Base-by-base conservation (phyloP, 2,113 vertebrate species). In the Megaceryle maxima region DNA sequence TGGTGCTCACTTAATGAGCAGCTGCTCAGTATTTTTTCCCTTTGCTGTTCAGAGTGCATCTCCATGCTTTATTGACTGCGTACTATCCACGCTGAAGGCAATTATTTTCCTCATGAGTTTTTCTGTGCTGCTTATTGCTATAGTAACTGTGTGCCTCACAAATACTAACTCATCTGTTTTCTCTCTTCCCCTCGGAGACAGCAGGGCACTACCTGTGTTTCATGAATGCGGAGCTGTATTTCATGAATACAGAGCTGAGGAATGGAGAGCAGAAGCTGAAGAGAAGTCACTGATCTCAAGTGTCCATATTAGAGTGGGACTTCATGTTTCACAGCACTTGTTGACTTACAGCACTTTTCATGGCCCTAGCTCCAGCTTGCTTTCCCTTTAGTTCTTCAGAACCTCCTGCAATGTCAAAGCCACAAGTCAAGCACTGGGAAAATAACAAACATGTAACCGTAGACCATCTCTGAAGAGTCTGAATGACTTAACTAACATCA, bases 101-200 rank as follows among this genome's bases (percentile, higher is more conserved):
- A 88, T 95, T 95, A 94, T 85, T 88, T 95, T 68, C 83, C 92
- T 95, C 64, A 7, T 67, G 90, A 93, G 82, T 86, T 90, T 86
- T 94, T 48, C 76, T 64, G 79, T 81, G 67, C 67, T 75, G 83
- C 88, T 86, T 70, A 96, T 95, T 25, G 22, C 93, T 96, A 95
- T 95, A 96, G 94, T 97, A 95, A 95, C 96, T 93, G 91, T n/a
- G 57, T 72, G 82, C 90, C 94, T 93, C 74, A 44, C 86, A 92
- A 87, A 80, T 60, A 88, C 79, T 28, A 90, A 59, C 87, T 90
- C 79, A 80, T 91, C 83, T 75, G n/a, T 78, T 94, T 85, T 63
- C 43, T 70, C 67, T 57, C 81, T 67, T 77, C 68, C n/a, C 66
- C 29, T 67, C 11, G 5, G 64, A 93, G 90, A 35, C 1, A 5